phyloP scores from a whole-genome alignment of 2,113 vertebrate species.

The Mus spicilegus region DNA sequence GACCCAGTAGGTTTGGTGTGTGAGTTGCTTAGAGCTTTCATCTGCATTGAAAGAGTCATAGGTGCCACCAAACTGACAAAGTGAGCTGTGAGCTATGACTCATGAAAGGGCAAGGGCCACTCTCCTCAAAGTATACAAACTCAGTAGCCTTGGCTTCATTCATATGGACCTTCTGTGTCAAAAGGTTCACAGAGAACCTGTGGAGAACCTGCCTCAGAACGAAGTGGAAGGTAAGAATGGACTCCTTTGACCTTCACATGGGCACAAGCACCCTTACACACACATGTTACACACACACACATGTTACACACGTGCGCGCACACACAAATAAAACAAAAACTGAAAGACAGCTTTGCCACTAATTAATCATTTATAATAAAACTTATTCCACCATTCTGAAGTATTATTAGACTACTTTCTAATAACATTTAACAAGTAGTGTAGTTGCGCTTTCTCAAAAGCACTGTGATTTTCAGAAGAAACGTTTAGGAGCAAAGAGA shows the following conservation, averaged over 20 bases:
- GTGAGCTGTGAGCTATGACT: neutral
- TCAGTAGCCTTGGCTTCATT: neutral
- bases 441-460: neutral
- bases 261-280: neutral
- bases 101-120: neutral
- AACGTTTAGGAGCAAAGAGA: constrained; percentile 28
- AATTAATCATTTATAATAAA: constrained; percentile 35
- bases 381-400: neutral
- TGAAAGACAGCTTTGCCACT: neutral
- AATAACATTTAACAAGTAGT: neutral
- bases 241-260: neutral
- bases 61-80: neutral
- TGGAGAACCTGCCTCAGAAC: neutral
- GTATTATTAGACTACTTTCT: neutral
- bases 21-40: neutral
- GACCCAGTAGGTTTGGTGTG: neutral
- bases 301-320: neutral
- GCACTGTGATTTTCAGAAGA: neutral
- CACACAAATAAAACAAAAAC: neutral
- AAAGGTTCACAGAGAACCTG: neutral
- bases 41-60: neutral
- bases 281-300: neutral
- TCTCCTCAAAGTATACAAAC: neutral
- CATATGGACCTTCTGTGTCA: neutral
- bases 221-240: neutral